These are phyloP conservation scores for human DNA, from an alignment of 2,113 vertebrate genomes.

Conservation along the genomic window GRCh38 chr6:42012501-42013000, in stretches of 20 bases:
- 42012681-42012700: neutral
- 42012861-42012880: neutral
- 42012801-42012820: neutral
- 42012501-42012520: too few species aligned
- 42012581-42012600: too few species aligned
- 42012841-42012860: neutral
- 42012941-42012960: neutral
- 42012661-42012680: neutral
- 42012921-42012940: neutral
- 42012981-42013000: neutral
- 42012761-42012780: neutral
- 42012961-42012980: neutral
- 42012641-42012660: neutral
- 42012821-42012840: neutral
- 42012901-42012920: neutral
- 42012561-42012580: too few species aligned
- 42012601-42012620: too few species aligned
- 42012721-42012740: neutral
- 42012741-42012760: neutral
- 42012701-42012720: neutral
- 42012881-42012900: neutral
- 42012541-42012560: too few species aligned
- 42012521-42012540: too few species aligned
- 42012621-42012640: neutral
- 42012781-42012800: neutral